Evolutionary conservation across 2,113 vertebrate species (phyloP).

Genomic region (Platysternon megacephalum): DNA sequence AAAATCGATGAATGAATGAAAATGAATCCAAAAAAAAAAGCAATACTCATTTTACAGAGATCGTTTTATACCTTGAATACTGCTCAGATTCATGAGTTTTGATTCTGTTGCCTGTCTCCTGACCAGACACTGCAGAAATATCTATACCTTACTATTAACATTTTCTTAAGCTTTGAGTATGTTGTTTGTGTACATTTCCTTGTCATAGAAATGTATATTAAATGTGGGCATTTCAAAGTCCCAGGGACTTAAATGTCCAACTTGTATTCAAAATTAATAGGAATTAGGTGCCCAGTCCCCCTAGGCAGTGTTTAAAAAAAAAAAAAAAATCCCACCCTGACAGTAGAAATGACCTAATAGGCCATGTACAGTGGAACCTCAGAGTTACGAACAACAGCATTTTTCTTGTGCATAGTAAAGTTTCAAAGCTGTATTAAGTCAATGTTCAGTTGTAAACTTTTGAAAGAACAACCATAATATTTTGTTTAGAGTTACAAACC

Average conservation of each 20-base stretch:
- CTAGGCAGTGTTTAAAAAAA: not conserved
- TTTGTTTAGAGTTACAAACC: no score
- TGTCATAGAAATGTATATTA: not conserved
- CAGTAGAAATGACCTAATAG: not conserved
- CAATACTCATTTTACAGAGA: no score
- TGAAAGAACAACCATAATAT: no score
- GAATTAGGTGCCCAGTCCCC: not conserved
- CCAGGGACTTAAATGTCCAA: not conserved
- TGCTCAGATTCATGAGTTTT: not conserved
- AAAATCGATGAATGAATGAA: not conserved
- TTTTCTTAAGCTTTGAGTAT: not conserved
- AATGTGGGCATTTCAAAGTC: slow-evolving; percentile 3
- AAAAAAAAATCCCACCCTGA: not conserved
- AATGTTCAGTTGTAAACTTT: no score
- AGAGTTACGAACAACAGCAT: no score
- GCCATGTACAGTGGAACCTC: not conserved
- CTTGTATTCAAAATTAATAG: not conserved
- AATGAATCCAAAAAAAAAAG: not conserved
- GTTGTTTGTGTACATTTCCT: not conserved
- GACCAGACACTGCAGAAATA: not conserved
- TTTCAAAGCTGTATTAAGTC: no score
- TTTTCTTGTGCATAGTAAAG: no score
- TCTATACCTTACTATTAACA: not conserved
- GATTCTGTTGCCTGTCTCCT: not conserved
- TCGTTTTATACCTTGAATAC: not conserved